phyloP scores from a whole-genome alignment of 2,797 vertebrate species.

The Natrix natrix region DNA sequence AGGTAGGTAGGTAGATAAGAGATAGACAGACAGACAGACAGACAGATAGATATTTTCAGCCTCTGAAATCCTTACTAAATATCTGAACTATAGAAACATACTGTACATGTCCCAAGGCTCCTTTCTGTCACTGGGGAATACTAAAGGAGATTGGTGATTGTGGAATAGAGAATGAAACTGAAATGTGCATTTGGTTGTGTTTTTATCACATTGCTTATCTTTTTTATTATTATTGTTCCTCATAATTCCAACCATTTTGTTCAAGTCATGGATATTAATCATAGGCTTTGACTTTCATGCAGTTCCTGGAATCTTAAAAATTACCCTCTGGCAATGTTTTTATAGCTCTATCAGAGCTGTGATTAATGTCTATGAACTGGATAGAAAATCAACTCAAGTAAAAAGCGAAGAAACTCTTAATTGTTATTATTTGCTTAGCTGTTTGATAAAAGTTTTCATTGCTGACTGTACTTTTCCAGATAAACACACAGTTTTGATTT shows the following conservation, averaged over 20 bases:
- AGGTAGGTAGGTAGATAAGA: too few relatives aligned
- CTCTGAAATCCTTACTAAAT: not conserved
- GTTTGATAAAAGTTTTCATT: not conserved
- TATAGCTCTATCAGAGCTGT: not conserved
- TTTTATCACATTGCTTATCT: not conserved
- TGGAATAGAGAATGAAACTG: not conserved
- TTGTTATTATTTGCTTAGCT: not conserved
- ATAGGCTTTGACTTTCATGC: not conserved
- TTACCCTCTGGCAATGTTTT: not conserved
- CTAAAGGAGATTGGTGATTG: not conserved
- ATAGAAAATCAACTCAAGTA: not conserved
- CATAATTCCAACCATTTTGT: not conserved
- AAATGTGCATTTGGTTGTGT: not conserved
- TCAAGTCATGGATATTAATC: not conserved
- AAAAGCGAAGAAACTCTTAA: not conserved
- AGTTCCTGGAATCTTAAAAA: not conserved
- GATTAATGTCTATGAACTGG: not conserved
- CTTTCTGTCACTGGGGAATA: not conserved
- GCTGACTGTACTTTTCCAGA: not conserved
- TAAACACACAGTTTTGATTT: not conserved
- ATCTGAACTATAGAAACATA: not conserved
- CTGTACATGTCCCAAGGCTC: not conserved
- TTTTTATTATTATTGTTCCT: not conserved
- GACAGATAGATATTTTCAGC: not conserved
- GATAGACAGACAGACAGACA: fast-evolving